Base-by-base conservation (phyloP, 2,797 vertebrate genomes). In the Phylloscopus collybita region DNA sequence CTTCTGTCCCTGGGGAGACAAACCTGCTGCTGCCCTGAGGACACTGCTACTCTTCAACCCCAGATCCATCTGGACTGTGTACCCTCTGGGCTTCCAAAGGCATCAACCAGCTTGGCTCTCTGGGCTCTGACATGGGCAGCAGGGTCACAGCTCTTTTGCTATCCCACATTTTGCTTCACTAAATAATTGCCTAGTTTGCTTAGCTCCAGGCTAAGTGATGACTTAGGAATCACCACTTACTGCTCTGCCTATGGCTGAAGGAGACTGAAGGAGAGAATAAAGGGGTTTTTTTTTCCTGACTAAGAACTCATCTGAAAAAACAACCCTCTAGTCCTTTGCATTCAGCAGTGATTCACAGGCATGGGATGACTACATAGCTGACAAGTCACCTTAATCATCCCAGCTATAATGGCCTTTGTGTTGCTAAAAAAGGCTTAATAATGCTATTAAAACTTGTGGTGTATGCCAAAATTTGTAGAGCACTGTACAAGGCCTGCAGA, bases 231-330 rank as follows among this genome's bases (percentile, higher is more conserved):
- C 5, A 5, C 21, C 53, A 30, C 26, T 61, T 74, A 45, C 38
- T 67, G 51, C 30, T 79, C 53, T 40, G n/a, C 16, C 67, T 42
- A 17, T 44, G 50, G 26, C 64, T 69, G 18, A n/a, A n/a, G n/a
- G n/a, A n/a, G 15, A 69, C 51, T 36, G 56, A 21, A 79, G 47
- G 40, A 90, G 5, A 79, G 27, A 96, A 62, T 29, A 56, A 85
- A 72, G 14, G 0, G 1, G 0, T 0, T 1, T 42, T 57, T 38
- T 70, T 88, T 64, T 36, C 22, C 30, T 72, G 57, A 47, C 40
- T 88, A 78, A 83, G 30, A 72, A 26, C 17, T 59, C 5, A 6
- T 29, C 67, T 65, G 10, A 62, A 80, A 86, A 76, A 84, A 29
- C 18, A 8, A 5, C 2, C 11, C 30, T 16, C 22, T 54, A 42